Base-by-base conservation (phyloP, 2,888 invertebrate genomes). In the Philereme transversata region DNA sequence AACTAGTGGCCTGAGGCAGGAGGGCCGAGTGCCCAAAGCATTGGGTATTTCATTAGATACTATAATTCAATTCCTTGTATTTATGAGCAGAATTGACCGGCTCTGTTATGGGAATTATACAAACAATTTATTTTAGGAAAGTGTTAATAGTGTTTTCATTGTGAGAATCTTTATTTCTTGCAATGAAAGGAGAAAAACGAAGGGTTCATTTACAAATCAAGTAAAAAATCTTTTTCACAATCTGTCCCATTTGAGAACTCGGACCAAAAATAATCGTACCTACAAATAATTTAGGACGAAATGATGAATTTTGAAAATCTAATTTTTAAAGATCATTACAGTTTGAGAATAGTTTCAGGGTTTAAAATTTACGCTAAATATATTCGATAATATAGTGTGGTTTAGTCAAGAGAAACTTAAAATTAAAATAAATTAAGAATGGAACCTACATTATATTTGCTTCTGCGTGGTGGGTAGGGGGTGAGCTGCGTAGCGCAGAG, bases 51-150 rank as follows among this genome's bases (percentile, higher is more conserved):
- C 88, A 91, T 91, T 90, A 2, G 22, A 22, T 22, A 90, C 86
- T 88, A 88, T 90, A 91, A 92, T 92, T 91, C 88, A 92, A 92
- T 91, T 88, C 84, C 77, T 82, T 84, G 78, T 84, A 84, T 79
- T 76, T 77, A 80, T 75, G 74, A 63, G 64, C 55, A 40, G 67
- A 54, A 54, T 62, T 55, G 57, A 51, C 58, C 51, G 34, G 47
- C 50, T 53, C 43, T 43, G 22, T 22, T 50, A 51, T 35, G 35
- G 38, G 8, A 36, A 36, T 50, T 50, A 38, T 44, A 22, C 52
- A 7, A 49, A 40, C 40, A 48, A 55, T 48, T 40, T 40, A 50
- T 22, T 40, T 22, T 9, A n/a, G 33, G 22, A 35, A 51, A 34
- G 44, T 46, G 46, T 38, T 46, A 11, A 43, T 40, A 40, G 40